Evolutionary conservation across 2,797 vertebrate species (phyloP), one percentile per base, ranked within the genome.

Genomic region (Leptodactylus fallax): DNA sequence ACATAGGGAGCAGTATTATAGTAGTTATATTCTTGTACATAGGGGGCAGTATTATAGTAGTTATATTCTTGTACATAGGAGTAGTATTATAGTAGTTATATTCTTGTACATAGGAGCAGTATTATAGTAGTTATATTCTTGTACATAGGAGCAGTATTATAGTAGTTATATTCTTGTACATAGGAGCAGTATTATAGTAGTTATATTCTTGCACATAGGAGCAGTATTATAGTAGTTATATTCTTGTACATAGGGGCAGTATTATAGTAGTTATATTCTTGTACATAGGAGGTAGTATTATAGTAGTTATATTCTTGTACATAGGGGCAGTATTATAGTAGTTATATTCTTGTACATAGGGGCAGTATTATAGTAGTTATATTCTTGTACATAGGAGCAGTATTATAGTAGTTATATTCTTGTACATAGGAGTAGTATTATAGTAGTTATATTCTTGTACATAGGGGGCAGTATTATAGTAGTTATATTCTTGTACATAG

Each of bases 1-100:
- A 25, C 1, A 67, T 67, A 27, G 63, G n/a, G n/a, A 25, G 17
- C 23, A 67, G 63, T 27, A 67, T 27, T 67, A 67, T 67, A 67
- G 63, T 67, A 67, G n/a, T 67, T 67, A 67, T 67, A 67, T 67
- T 25, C 12, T 21, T 67, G 63, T 67, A 61, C 58, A 61, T n/a
- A 61, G 63, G 63, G 13, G 23, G 23, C 10, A 27, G 23, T 67
- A 67, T 67, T 67, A 13, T 27, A 61, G 58, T 61, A 61, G 58
- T 61, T 61, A 19, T 61, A 61, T 61, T 61, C 58, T 61, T 61
- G 58, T 61, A 19, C 58, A 61, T 61, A 61, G 58, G 56, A 6
- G 16, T 14, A 58, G 14, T 58, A 58, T 58, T 58, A 58, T 58
- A 58, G 56, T 58, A 58, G 56, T 58, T 58, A 58, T 58, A 58